Percentiles rank a stretch among this genome's conserved stretches.
These are phyloP conservation scores for Bothrops jararaca DNA, from an alignment of 2,113 vertebrate species.

Conservation along the genomic window DNA sequence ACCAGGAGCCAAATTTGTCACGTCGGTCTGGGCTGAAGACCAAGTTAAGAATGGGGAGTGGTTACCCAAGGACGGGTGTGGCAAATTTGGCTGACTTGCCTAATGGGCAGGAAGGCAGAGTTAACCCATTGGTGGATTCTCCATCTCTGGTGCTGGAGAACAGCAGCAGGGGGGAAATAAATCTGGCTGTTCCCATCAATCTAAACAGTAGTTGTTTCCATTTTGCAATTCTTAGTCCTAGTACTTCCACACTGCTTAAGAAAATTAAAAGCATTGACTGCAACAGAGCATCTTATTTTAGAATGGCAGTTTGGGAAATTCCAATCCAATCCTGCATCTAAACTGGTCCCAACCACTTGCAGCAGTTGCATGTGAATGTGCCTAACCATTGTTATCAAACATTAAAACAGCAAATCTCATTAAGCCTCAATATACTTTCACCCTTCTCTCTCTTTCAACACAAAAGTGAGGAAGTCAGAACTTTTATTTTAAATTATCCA, in stretches of 20 bases:
- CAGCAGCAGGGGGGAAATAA: not conserved
- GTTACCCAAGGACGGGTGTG: no score
- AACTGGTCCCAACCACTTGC: not conserved
- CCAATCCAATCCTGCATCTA: not conserved
- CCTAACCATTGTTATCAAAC: not conserved
- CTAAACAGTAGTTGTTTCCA: not conserved
- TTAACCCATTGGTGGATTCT: no score
- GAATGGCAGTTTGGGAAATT: not conserved
- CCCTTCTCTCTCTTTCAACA: not conserved
- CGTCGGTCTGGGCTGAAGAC: no score
- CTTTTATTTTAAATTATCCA: not conserved
- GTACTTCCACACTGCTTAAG: not conserved
- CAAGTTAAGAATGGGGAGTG: no score
- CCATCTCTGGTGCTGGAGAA: no score
- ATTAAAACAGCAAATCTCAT: not conserved
- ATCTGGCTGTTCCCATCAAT: not conserved
- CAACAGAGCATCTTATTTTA: not conserved
- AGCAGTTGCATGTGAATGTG: not conserved
- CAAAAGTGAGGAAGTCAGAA: not conserved
- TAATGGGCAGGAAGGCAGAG: no score
- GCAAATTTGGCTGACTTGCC: no score
- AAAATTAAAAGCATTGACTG: not conserved
- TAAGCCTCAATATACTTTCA: not conserved
- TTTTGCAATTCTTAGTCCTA: not conserved
- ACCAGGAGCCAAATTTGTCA: no score